Conservation (phyloP, 2,888 invertebrate species). For the Hypolimnas misippus region DNA sequence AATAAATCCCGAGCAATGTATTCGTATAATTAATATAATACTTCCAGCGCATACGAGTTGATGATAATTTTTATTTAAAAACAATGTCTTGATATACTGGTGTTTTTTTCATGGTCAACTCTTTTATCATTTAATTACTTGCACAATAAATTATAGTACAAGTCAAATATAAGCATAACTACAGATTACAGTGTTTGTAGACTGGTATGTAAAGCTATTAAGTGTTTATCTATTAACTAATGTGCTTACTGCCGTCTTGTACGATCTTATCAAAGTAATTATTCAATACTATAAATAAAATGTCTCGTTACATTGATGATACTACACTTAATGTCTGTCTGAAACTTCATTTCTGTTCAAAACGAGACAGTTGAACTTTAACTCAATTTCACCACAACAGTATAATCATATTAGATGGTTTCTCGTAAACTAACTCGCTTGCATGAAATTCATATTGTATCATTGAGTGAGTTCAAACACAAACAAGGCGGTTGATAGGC, state of each 20-base stretch:
- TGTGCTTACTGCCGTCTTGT: constrained; percentile 24
- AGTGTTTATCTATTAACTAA: constrained; percentile 36
- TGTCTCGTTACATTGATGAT: not conserved
- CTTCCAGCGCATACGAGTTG: too few species aligned
- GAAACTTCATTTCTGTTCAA: constrained; percentile 7
- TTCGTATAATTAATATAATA: not conserved
- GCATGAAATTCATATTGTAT: constrained; percentile 74
- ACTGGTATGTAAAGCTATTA: constrained; percentile 14
- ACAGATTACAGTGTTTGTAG: not conserved
- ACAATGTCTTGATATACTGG: too few species aligned
- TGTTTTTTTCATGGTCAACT: not conserved
- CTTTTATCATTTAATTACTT: not conserved
- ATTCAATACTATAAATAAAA: constrained; percentile 5
- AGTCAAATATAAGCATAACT: not conserved
- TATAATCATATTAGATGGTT: constrained; percentile 70
- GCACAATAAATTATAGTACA: not conserved
- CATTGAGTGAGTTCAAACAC: constrained; percentile 58
- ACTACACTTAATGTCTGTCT: constrained; percentile 6
- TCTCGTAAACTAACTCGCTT: constrained; percentile 62
- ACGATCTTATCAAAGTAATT: constrained; percentile 18
- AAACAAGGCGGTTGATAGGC: constrained; percentile 78
- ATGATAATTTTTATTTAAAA: too few species aligned
- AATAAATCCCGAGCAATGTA: constrained; percentile 34
- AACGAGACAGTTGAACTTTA: constrained; percentile 62
- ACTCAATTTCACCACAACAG: constrained; percentile 61